A percentile compares a stretch with the other conserved stretches of the same genome.
These are phyloP conservation scores for Heliocidaris erythrogramma DNA, from an alignment of 35 echinoderm and acorn worm species.

Conservation along the genomic window DNA sequence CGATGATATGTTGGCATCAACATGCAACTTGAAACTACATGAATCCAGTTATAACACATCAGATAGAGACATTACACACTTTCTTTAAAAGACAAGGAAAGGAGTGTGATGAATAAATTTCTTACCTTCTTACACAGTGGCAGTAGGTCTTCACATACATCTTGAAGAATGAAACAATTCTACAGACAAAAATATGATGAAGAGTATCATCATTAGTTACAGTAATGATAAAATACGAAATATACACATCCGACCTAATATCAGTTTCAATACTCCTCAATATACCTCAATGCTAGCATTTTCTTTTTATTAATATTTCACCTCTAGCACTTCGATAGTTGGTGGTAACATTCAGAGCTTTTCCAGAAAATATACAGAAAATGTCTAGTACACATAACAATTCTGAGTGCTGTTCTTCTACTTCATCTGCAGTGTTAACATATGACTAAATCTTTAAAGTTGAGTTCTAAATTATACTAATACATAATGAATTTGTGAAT, in stretches of 20 bases:
- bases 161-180: conserved; percentile 52
- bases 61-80: neutral
- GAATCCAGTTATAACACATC: neutral
- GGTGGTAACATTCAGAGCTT: too few relatives aligned
- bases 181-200: conserved; percentile 24
- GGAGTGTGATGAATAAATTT: neutral
- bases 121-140: conserved; percentile 67
- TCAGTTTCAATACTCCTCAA: too few relatives aligned
- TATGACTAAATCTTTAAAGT: neutral
- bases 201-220: neutral
- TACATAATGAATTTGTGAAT: too few relatives aligned
- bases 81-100: neutral
- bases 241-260: too few relatives aligned
- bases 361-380: too few relatives aligned
- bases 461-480: neutral
- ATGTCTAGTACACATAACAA: neutral
- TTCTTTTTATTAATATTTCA: too few relatives aligned
- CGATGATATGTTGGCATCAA: too few relatives aligned
- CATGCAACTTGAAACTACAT: neutral
- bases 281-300: too few relatives aligned
- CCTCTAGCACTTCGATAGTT: too few relatives aligned
- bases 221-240: neutral
- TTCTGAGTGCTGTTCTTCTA: neutral
- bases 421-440: neutral
- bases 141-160: conserved; percentile 70